A percentile compares a stretch with the other conserved stretches of the same genome.
Evolutionary conservation across 2,113 vertebrate genomes (phyloP).

Genomic region (Cololabis saira): DNA sequence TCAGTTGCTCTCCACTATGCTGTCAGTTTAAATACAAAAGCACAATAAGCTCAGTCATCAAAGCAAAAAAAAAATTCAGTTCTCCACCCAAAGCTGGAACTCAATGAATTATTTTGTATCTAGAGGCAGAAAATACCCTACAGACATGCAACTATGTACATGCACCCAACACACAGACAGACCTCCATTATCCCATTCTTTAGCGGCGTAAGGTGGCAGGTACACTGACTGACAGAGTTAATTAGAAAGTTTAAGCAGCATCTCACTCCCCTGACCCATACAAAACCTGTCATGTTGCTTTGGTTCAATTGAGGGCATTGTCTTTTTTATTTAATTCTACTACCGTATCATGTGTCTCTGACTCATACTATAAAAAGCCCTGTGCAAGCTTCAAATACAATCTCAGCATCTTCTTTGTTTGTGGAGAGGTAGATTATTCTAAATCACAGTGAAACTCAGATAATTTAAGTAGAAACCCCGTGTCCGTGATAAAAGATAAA

Average conservation of each 20-base stretch:
- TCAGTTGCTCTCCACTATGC: slow-evolving; percentile 50
- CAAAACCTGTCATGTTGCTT: slow-evolving; percentile 40
- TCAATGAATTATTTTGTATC: neutral
- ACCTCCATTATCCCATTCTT: no score
- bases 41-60: slow-evolving; percentile 69
- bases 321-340: slow-evolving; percentile 39
- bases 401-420: neutral
- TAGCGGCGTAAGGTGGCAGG: no score
- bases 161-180: no score
- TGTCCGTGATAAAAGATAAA: slow-evolving; percentile 3
- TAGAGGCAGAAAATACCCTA: no score
- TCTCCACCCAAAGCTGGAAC: neutral
- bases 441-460: slow-evolving; percentile 28
- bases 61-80: slow-evolving; percentile 46
- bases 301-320: slow-evolving; percentile 47
- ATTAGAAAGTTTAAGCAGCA: no score
- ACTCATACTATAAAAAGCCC: slow-evolving; percentile 22
- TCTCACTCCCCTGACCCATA: no score
- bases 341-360: slow-evolving; percentile 22
- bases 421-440: slow-evolving; percentile 3
- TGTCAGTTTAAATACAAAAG: slow-evolving; percentile 55
- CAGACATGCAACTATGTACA: no score
- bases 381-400: slow-evolving; percentile 22
- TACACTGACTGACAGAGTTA: no score
- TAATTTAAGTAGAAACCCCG: slow-evolving; percentile 14